Evolutionary conservation across 2,888 invertebrate genomes (phyloP).

Genomic region (Aplocera efformata): DNA sequence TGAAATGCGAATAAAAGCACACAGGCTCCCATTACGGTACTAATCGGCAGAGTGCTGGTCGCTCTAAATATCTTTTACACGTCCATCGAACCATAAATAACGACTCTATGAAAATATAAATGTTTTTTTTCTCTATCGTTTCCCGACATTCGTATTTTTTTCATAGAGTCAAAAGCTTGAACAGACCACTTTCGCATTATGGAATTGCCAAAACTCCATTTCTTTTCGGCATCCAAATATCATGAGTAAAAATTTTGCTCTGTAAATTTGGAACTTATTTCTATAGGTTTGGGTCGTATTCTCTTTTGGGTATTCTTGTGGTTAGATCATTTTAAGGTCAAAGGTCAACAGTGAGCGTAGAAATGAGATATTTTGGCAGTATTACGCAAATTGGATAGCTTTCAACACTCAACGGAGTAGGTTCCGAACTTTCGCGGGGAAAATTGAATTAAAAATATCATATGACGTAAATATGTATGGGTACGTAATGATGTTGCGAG

Average conservation of each 20-base stretch:
- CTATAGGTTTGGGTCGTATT: conserved; percentile 27
- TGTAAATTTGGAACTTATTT: conserved; percentile 35
- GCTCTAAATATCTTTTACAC: conserved; percentile 77
- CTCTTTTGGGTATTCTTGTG: conserved; percentile 21
- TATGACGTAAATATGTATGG: conserved; percentile 76
- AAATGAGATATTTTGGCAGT: conserved; percentile 81
- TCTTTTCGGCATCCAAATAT: conserved; percentile 43
- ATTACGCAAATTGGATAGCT: conserved; percentile 81
- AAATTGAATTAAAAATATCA: conserved; percentile 81
- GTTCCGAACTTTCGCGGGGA: conserved; percentile 77
- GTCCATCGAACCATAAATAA: conserved; percentile 77
- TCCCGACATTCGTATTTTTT: conserved; percentile 75
- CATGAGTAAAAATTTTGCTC: conserved; percentile 29
- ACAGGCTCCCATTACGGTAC: conserved; percentile 54
- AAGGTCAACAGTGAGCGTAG: conserved; percentile 68
- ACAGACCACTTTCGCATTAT: conserved; percentile 81
- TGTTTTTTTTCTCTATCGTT: conserved; percentile 78
- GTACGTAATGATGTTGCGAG: conserved; percentile 66
- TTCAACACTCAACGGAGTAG: conserved; percentile 80
- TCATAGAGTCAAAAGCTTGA: conserved; percentile 81
- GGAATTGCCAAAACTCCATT: conserved; percentile 80
- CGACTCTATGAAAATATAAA: conserved; percentile 79
- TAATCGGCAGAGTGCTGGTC: conserved; percentile 77
- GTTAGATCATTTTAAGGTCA: conserved; percentile 41
- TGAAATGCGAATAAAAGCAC: conserved; percentile 28